Conservation (phyloP, 2,113 vertebrate species). For the Setophaga kirtlandii region DNA sequence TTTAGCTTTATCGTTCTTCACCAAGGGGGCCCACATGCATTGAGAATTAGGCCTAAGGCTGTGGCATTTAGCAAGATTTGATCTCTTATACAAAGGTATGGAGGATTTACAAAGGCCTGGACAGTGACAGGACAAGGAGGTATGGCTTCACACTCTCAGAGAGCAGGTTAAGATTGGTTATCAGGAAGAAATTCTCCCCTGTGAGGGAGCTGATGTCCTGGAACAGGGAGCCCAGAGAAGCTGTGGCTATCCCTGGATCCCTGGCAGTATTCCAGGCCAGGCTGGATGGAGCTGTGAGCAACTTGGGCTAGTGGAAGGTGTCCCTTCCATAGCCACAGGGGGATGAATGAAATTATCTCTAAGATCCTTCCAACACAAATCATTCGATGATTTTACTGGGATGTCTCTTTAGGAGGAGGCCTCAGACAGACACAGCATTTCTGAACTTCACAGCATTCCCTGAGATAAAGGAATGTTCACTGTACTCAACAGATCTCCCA, state of each 20-base stretch:
- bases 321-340: neutral
- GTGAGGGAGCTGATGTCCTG: neutral
- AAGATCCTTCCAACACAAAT: neutral
- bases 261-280: neutral
- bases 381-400: neutral
- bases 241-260: neutral
- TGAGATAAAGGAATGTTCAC: neutral
- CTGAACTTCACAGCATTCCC: neutral
- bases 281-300: fast-evolving
- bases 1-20: neutral
- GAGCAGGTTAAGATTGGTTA: fast-evolving
- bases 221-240: neutral
- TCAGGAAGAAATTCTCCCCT: fast-evolving
- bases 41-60: neutral
- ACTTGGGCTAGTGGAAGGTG: neutral
- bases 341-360: neutral
- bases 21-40: neutral
- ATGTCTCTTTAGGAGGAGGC: neutral
- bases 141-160: neutral
- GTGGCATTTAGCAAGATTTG: neutral
- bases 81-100: neutral
- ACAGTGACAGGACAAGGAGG: neutral
- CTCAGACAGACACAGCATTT: neutral
- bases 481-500: neutral
- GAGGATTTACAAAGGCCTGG: neutral